These are phyloP conservation scores for Sceloporus undulatus DNA, from an alignment of 2,113 vertebrate species.

Conservation along the genomic window DNA sequence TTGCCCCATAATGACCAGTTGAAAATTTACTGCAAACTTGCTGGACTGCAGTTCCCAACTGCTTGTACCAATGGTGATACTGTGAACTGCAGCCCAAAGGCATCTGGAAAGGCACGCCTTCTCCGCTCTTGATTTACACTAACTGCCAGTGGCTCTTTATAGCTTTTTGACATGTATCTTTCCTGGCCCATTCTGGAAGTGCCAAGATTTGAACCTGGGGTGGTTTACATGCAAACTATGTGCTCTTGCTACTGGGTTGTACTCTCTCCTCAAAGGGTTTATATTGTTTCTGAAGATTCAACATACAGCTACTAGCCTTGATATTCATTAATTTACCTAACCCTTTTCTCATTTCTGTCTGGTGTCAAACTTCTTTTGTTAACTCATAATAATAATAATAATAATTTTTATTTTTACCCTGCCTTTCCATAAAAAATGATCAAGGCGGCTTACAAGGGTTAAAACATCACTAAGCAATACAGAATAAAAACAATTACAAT, in stretches of 20 bases:
- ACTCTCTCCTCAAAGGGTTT: neutral
- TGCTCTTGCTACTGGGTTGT: no score
- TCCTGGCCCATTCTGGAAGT: neutral
- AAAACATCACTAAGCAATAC: no score
- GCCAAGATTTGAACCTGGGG: neutral
- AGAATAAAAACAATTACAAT: no score
- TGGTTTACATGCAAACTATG: neutral
- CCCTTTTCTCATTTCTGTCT: neutral
- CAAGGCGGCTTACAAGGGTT: no score
- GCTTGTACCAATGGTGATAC: neutral
- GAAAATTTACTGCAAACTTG: neutral
- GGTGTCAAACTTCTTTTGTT: no score
- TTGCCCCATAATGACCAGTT: neutral
- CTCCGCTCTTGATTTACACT: neutral
- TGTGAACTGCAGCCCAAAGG: no score
- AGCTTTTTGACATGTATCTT: neutral
- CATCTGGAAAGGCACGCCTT: no score
- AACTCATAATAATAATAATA: no score
- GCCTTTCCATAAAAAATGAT: no score
- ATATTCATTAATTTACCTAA: neutral
- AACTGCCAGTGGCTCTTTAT: neutral
- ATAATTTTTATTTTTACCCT: no score
- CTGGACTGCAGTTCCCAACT: no score
- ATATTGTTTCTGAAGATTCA: neutral
- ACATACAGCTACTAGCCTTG: neutral